These are phyloP conservation scores for Pluvianellus socialis DNA, from an alignment of 2,113 vertebrate genomes.

Conservation along the genomic window DNA sequence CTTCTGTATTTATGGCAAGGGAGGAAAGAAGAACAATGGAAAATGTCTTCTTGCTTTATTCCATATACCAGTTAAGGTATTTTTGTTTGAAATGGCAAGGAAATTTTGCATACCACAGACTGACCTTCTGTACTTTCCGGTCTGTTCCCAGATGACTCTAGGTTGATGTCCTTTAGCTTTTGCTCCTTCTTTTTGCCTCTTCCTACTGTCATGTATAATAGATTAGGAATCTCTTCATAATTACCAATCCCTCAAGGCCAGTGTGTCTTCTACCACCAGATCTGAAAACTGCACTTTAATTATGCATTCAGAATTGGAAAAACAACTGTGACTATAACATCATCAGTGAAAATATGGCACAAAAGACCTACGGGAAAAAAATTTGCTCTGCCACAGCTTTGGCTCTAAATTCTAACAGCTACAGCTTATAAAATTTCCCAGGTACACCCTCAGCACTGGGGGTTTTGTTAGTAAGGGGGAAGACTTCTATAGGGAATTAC, in stretches of 20 bases:
- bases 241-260: conserved; percentile 47
- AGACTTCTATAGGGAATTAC: background rate
- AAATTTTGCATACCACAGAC: background rate
- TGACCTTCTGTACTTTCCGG: background rate
- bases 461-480: background rate
- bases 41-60: background rate
- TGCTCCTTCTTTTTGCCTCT: conserved; percentile 3
- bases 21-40: background rate
- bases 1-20: background rate
- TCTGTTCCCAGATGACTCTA: background rate
- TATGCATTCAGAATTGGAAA: conserved; percentile 36
- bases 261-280: conserved; percentile 15
- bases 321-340: conserved; percentile 29
- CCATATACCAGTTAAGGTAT: background rate
- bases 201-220: conserved; percentile 51
- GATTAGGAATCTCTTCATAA: conserved; percentile 49
- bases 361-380: background rate
- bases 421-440: background rate
- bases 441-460: background rate
- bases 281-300: conserved; percentile 45
- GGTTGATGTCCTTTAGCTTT: conserved; percentile 17
- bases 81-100: background rate
- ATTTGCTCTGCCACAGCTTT: background rate
- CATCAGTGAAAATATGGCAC: background rate
- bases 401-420: background rate